Percentiles rank a stretch among this genome's conserved stretches.
These are phyloP conservation scores for Oxystoma pomonae DNA, from an alignment of 2,888 invertebrate genomes.

Conservation along the genomic window DNA sequence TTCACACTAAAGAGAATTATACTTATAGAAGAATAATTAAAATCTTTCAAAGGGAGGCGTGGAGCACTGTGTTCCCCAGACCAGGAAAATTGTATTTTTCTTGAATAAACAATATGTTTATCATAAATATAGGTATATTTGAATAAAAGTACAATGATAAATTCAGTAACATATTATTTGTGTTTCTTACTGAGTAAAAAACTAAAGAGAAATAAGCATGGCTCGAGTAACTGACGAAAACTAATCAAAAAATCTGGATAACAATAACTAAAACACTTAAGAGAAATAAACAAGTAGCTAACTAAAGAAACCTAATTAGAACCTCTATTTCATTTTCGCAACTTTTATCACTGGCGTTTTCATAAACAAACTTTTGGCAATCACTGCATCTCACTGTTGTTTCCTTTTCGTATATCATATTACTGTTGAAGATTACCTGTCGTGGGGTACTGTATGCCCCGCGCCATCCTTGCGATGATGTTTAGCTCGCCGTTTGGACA, in stretches of 20 bases:
- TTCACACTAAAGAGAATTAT: no score
- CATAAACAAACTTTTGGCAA: not conserved
- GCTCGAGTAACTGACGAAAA: not conserved
- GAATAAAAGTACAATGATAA: not conserved
- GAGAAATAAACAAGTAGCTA: no score
- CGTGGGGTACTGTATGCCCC: not conserved
- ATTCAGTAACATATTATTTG: not conserved
- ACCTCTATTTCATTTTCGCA: no score
- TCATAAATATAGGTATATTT: not conserved
- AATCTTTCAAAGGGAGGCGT: not conserved
- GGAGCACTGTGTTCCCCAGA: not conserved
- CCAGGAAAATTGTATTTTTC: not conserved
- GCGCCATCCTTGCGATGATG: not conserved
- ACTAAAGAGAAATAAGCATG: not conserved
- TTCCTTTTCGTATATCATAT: not conserved
- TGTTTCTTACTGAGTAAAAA: not conserved
- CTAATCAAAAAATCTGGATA: not conserved
- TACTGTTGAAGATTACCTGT: not conserved
- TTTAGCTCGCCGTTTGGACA: no score
- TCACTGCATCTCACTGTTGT: not conserved
- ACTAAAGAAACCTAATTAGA: no score
- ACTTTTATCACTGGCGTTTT: not conserved
- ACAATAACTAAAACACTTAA: not conserved
- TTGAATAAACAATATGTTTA: not conserved
- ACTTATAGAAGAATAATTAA: no score